phyloP scores from a whole-genome alignment of 2,888 invertebrate genomes.

The Tortricodes alternella region DNA sequence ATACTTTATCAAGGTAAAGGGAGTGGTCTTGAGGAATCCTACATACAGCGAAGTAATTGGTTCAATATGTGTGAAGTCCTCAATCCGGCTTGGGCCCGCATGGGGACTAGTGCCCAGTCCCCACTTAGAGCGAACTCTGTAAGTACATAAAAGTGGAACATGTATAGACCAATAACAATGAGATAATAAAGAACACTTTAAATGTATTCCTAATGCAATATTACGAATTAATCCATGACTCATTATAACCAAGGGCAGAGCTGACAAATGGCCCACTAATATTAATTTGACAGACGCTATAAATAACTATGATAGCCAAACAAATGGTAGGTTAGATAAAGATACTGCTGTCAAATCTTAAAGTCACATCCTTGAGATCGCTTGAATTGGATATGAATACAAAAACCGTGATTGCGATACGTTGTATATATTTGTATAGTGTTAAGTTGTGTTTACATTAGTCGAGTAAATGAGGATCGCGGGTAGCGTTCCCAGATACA shows the following conservation, averaged over 20 bases:
- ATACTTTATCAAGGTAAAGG: no score
- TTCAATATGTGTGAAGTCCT: no score
- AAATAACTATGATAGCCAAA: slow-evolving; percentile 13
- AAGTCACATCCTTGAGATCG: slow-evolving; percentile 11
- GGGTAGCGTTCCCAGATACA: no score
- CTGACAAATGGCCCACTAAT: slow-evolving; percentile 11
- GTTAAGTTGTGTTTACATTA: no score
- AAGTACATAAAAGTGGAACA: no score
- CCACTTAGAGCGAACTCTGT: no score
- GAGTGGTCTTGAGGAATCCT: no score
- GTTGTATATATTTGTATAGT: neutral
- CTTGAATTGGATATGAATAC: neutral
- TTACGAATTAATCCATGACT: neutral
- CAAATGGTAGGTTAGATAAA: neutral
- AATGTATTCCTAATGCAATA: neutral
- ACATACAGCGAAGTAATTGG: no score
- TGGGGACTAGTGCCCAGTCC: no score
- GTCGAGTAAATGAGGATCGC: no score
- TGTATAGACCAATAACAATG: neutral
- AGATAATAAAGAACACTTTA: neutral
- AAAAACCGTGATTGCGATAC: neutral
- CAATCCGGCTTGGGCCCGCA: no score
- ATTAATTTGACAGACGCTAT: slow-evolving; percentile 19
- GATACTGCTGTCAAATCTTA: neutral
- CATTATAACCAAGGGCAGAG: slow-evolving; percentile 9